phyloP scores from a whole-genome alignment of 2,113 vertebrate genomes.

The Tachysurus fulvidraco region DNA sequence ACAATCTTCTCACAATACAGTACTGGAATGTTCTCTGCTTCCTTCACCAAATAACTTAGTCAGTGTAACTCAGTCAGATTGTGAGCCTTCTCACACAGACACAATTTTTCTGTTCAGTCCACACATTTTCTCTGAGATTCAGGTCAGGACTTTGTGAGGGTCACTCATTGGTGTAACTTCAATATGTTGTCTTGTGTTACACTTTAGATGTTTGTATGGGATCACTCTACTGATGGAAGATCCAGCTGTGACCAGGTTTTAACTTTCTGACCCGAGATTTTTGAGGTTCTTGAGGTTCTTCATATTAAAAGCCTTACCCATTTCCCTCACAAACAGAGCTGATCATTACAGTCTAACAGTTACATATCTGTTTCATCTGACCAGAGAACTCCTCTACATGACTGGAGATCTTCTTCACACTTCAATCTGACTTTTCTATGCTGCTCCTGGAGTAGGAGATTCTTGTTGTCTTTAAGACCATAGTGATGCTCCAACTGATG shows the following conservation, averaged over 20 bases:
- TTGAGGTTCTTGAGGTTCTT: too few relatives aligned
- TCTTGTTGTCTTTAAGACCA: not conserved
- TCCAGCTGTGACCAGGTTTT: not conserved
- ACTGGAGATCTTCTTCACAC: not conserved
- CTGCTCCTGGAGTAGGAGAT: not conserved
- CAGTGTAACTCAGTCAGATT: not conserved
- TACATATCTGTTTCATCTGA: not conserved
- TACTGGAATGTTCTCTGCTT: not conserved
- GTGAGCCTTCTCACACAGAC: not conserved
- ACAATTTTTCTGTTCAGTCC: too few relatives aligned
- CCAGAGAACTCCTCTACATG: not conserved
- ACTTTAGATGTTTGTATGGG: too few relatives aligned
- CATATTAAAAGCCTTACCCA: too few relatives aligned
- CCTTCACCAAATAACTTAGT: not conserved
- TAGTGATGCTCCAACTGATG: not conserved
- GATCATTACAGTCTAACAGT: too few relatives aligned
- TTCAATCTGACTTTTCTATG: not conserved
- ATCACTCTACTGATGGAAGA: not conserved
- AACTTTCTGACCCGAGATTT: not conserved
- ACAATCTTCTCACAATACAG: not conserved
- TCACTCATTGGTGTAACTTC: too few relatives aligned
- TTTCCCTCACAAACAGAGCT: too few relatives aligned
- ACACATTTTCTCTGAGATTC: too few relatives aligned
- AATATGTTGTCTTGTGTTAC: too few relatives aligned
- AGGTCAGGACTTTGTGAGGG: too few relatives aligned